Conservation (phyloP, 1,140 invertebrate genomes). For the Plutomurus gul region DNA sequence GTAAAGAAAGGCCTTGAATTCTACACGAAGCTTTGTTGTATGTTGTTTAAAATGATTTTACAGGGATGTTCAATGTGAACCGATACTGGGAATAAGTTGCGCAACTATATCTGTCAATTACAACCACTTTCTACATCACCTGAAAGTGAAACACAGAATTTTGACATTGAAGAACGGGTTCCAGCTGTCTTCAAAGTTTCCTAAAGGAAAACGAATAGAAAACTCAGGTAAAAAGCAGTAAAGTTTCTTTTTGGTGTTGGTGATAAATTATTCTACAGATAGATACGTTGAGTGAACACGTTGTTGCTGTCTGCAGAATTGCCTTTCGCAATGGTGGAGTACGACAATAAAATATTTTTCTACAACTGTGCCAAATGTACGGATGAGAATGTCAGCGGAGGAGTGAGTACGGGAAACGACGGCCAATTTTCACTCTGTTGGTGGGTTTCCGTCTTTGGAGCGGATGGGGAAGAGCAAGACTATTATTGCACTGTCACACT, state of each 20-base stretch:
- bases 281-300: not conserved
- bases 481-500: slow-evolving; percentile 27
- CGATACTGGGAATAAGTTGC: not conserved
- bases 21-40: too few species aligned
- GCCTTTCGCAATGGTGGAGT: not conserved
- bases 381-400: not conserved
- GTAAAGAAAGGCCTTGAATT: too few species aligned
- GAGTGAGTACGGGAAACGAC: not conserved
- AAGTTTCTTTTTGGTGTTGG: not conserved
- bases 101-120: not conserved
- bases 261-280: not conserved
- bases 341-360: slow-evolving; percentile 20
- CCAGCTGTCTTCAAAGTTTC: not conserved
- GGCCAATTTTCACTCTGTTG: slow-evolving; percentile 4
- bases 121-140: not conserved
- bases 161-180: not conserved
- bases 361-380: slow-evolving; percentile 14
- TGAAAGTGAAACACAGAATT: not conserved
- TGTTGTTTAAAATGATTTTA: too few species aligned
- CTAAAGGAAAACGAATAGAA: not conserved
- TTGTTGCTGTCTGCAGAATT: not conserved
- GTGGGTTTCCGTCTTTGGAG: slow-evolving; percentile 17
- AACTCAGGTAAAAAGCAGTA: slow-evolving; percentile 15
- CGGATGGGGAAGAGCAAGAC: slow-evolving; percentile 14
- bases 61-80: not conserved